Conservation (phyloP, 2,797 vertebrate species). For the Acipenser transmontanus region DNA sequence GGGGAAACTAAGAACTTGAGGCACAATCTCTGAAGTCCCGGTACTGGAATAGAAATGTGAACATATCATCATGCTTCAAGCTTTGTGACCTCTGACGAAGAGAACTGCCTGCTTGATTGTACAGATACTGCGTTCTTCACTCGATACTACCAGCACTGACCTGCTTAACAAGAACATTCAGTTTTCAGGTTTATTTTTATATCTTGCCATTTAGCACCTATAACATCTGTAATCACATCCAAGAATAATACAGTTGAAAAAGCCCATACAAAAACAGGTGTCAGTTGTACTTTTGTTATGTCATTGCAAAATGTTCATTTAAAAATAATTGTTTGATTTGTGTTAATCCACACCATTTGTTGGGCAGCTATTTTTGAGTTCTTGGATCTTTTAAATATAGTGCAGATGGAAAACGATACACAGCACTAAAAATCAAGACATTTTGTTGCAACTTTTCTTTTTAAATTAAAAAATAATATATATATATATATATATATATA, state of each 20-base stretch:
- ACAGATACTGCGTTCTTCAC: conserved; percentile 6
- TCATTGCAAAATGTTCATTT: too few species aligned
- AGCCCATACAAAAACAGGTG: not conserved
- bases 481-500: conserved; percentile 16
- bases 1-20: conserved; percentile 27
- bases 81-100: conserved; percentile 14
- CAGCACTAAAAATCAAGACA: conserved; percentile 26
- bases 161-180: not conserved
- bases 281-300: too few species aligned
- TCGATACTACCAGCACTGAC: conserved; percentile 16
- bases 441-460: conserved; percentile 46
- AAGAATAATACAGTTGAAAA: not conserved
- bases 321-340: too few species aligned
- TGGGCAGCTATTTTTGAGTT: conserved; percentile 32
- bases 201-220: conserved; percentile 2
- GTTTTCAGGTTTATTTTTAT: conserved; percentile 1
- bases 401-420: conserved; percentile 28
- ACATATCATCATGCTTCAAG: conserved; percentile 22
- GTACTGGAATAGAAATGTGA: conserved; percentile 29
- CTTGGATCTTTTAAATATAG: conserved; percentile 29
- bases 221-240: not conserved
- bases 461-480: conserved; percentile 29
- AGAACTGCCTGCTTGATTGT: conserved; percentile 26
- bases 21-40: conserved; percentile 42
- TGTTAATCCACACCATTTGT: not conserved